phyloP scores from a whole-genome alignment of 2,113 vertebrate genomes.

The Amphilophus citrinellus region DNA sequence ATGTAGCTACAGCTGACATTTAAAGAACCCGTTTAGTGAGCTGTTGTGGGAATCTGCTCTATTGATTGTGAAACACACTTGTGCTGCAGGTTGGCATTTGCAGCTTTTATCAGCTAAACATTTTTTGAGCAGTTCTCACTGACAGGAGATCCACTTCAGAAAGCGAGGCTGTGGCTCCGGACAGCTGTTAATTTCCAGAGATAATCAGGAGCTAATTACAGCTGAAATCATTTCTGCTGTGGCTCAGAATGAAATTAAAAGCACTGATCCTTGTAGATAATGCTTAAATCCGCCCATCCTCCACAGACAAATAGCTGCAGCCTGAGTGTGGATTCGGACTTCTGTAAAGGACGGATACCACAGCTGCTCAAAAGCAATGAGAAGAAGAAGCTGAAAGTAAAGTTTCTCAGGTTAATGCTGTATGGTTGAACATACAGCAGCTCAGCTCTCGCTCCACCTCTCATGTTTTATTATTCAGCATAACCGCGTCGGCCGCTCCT shows the following conservation, averaged over 20 bases:
- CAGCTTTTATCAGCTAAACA: background rate
- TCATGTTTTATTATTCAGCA: background rate
- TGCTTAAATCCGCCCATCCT: background rate
- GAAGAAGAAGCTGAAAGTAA: no score
- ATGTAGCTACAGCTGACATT: background rate
- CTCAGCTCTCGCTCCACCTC: background rate
- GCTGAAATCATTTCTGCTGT: background rate
- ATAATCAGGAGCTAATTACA: background rate
- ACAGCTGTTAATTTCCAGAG: background rate
- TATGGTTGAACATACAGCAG: background rate
- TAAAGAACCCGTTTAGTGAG: background rate
- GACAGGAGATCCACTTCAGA: background rate
- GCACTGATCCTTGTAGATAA: background rate
- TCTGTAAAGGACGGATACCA: background rate
- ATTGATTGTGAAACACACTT: background rate
- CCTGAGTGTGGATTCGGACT: background rate
- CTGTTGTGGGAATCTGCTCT: background rate
- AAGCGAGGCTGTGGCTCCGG: background rate
- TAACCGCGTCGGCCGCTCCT: background rate
- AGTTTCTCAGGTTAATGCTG: background rate
- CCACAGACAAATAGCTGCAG: background rate
- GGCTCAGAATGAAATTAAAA: conserved; percentile 1
- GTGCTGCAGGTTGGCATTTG: background rate
- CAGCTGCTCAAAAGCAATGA: no score
- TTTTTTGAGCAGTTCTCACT: background rate